Base-by-base conservation (phyloP, 2,797 vertebrate species). In the Eulemur albifrons region DNA sequence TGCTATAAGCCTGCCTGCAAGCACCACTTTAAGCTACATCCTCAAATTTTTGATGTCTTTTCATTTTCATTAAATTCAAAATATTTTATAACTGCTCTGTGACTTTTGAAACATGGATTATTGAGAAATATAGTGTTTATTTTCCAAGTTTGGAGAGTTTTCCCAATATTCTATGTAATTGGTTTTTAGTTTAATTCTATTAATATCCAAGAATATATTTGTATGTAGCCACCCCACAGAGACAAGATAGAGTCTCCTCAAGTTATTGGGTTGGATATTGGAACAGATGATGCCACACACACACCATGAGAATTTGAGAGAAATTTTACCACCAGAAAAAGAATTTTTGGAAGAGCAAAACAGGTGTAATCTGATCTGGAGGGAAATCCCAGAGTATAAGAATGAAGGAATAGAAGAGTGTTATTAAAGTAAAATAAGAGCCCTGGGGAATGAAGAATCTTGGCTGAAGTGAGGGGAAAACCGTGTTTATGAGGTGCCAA, bases 181-280 rank as follows among this genome's bases (percentile, higher is more conserved):
- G 57, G 77, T 61, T 94, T 81, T 38, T 82, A 79, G 32, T 65
- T 90, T 93, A 85, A 96, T 91, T 85, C 21, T 3, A 76, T 50
- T 76, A 67, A 48, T 7, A 52, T 88, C 30, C 21, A 63, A 20
- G 11, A 52, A 72, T 30, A 43, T 52, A 54, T 0, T 72, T 61
- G 15, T 21, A 52, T 43, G 82, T 83, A 73, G 10, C 3, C 11
- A 45, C 4, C 32, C 11, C 20, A 76, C 32, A 75, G 40, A 87
- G 20, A 59, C 12, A 76, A 52, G 50, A 63, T 63, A 67, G 11
- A 38, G 8, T 65, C 15, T 48, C 14, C 35, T 3, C 15, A 9
- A 94, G 8, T 88, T 83, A 50, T 4, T 65, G 5, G 20, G 27
- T 25, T 76, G 5, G 21, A 43, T 61, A 10, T 70, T 80, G 38